Base-by-base conservation (phyloP, 2,113 vertebrate genomes). In the Pomatostomus ruficeps region DNA sequence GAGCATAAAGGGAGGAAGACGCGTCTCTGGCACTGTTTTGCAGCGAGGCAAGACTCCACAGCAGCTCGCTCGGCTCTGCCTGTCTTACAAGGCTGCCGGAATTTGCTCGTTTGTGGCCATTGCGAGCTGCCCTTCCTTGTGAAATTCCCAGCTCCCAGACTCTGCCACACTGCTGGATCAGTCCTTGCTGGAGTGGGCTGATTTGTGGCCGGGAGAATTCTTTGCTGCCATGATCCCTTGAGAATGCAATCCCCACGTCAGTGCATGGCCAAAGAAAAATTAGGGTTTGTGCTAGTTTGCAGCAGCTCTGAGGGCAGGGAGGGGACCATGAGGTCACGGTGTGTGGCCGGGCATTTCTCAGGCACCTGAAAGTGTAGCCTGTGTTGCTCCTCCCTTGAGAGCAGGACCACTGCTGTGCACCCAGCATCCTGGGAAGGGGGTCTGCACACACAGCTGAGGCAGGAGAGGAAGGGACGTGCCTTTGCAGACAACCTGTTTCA, bases 401-500 rank as follows among this genome's bases (percentile, higher is more conserved):
- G 8, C 7, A 4, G 52, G 31, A 72, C 13, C 28, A 2, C 17
- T 46, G 24, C 42, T 65, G 46, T 51, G 49, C 62, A 7, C 40
- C 29, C 52, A 1, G 54, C 49, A 33, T 29, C 35, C 22, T 13
- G 10, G 26, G 28, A 43, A 36, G 29, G 25, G 42, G 24, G 18
- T 76, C 71, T 87, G 42, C 17, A 49, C 49, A 29, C 45, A 9
- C 17, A 31, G 0, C 13, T 19, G 5, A 59, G 57, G 19, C 31
- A 12, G 35, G 52, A 35, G 42, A 85, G 13, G 6, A 70, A 22
- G 42, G 4, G 20, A 67, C 2, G 11, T 83, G 42, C 46, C 28
- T 55, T 57, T 35, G 74, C 48, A 49, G 26, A 40, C 46, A 85
- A 96, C 83, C 81, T 97, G 81, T 88, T 96, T 93, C 67, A 38